Evolutionary conservation across 53 echinoderm and acorn worm species (phyloP), one percentile per base, ranked within the genome.

Genomic region (Echinarachnius parma): DNA sequence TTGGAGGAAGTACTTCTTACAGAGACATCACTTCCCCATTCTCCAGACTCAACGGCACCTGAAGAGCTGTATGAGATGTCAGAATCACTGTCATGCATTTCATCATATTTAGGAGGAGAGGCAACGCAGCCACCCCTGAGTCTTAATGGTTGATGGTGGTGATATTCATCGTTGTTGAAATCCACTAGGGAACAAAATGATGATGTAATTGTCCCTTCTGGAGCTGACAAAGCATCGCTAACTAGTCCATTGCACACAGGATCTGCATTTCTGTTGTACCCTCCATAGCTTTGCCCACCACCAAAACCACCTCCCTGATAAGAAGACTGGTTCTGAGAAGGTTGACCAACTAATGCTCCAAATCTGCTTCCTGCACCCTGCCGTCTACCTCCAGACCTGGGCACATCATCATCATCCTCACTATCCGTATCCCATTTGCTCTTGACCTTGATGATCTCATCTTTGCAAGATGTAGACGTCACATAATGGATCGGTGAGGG

Each of bases 401-500:
- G 18, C 35, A 29, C 57, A 26, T 33, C 36, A 21, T 72, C 74
- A 1, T 72, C 74, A 72, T 72, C 74, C 28, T 72, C 74, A 72
- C 74, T 72, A 29, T 72, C 74, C n/a, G 74, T 72, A 29, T 72
- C 74, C 74, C 74, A 72, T 20, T 72, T 72, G 57, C 74, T 72
- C 29, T 72, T 72, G 0, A 72, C 74, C 28, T 72, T 72, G 44
- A 72, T 72, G 57, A 72, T 72, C 0, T 72, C 74, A 57, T 72
- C 74, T 20, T 72, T 72, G 25, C 74, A 72, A n/a, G 74, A 72
- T 10, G 39, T 36, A 3, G 74, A 72, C 14, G 74, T 72, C 3
- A 72, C 57, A 34, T 72, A 72, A 1, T 44, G 26, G 9, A 72
- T 72, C 5, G 74, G 74, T 9, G 74, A 56, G 14, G 57, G 74